These are phyloP conservation scores for Octodon degus DNA, from an alignment of 2,113 vertebrate genomes.

Conservation along the genomic window DNA sequence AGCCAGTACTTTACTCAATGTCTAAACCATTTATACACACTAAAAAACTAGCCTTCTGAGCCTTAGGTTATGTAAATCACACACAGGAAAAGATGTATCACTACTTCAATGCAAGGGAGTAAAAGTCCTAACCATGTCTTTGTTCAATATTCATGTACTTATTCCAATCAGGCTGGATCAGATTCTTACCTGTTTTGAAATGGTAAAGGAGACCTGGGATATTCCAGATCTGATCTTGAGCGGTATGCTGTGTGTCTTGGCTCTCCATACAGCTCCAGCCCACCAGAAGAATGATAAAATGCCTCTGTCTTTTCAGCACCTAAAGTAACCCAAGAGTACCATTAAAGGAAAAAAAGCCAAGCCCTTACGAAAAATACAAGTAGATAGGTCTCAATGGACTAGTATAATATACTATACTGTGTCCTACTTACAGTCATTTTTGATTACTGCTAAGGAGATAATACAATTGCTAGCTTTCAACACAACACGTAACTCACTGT, in stretches of 20 bases:
- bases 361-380: slow-evolving; percentile 25
- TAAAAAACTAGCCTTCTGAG: slow-evolving; percentile 3
- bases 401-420: not conserved
- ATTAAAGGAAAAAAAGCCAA: not conserved
- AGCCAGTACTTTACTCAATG: not conserved
- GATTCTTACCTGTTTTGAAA: slow-evolving; percentile 88
- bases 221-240: slow-evolving; percentile 92
- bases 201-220: slow-evolving; percentile 89
- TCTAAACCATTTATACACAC: slow-evolving; percentile 51
- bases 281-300: slow-evolving; percentile 88
- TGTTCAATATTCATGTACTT: not conserved
- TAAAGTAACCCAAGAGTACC: slow-evolving; percentile 77
- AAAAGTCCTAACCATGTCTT: not conserved
- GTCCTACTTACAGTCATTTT: not conserved
- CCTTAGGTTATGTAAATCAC: not conserved
- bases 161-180: not conserved
- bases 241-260: slow-evolving; percentile 87
- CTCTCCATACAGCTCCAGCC: slow-evolving; percentile 90
- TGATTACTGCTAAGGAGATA: not conserved
- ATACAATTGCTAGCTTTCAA: slow-evolving; percentile 17
- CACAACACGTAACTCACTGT: not conserved
- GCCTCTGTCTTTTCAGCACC: slow-evolving; percentile 91
- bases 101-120: not conserved
- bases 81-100: not conserved
- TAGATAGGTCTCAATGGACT: not conserved